Percentiles rank a stretch among this genome's conserved stretches.
phyloP scores from a whole-genome alignment of 2,797 vertebrate species.

The Gymnoscopelus microlampas region DNA sequence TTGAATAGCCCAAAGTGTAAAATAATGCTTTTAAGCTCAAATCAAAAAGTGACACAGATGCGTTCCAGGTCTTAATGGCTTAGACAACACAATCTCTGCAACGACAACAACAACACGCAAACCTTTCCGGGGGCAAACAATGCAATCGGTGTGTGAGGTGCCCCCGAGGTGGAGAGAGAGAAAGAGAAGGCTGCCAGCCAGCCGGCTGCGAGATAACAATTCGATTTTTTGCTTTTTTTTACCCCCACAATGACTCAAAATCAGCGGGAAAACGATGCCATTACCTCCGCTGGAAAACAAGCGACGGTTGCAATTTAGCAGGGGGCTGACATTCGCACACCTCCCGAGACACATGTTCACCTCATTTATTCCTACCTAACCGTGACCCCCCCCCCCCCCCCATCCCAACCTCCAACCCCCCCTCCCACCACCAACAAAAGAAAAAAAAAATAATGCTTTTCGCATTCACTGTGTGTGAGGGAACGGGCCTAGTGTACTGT shows the following conservation, averaged over 20 bases:
- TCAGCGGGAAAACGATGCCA: conserved; percentile 73
- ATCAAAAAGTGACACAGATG: no score
- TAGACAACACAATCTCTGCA: conserved; percentile 69
- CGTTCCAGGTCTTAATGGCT: no score
- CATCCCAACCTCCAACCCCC: conserved; percentile 36
- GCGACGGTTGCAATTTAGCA: conserved; percentile 71
- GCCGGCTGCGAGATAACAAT: conserved; percentile 78
- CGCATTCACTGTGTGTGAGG: conserved; percentile 50
- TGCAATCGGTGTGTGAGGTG: conserved; percentile 68
- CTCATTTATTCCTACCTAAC: conserved; percentile 75
- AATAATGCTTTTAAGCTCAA: no score
- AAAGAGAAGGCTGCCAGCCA: conserved; percentile 57
- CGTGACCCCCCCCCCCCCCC: conserved; percentile 53
- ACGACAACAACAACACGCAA: conserved; percentile 61
- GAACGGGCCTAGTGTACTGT: conserved; percentile 53
- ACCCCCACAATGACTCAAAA: conserved; percentile 72
- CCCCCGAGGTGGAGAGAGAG: conserved; percentile 63
- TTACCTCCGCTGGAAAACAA: conserved; percentile 77
- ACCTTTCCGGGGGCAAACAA: conserved; percentile 70
- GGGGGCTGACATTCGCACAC: conserved; percentile 79
- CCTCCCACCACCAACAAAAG: no score
- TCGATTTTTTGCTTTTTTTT: conserved; percentile 63
- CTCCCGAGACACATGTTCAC: conserved; percentile 71
- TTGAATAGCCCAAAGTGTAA: no score
- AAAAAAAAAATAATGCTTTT: conserved; percentile 13